phyloP scores from a whole-genome alignment of 1,140 invertebrate species.

The Drosophila yakuba region DNA sequence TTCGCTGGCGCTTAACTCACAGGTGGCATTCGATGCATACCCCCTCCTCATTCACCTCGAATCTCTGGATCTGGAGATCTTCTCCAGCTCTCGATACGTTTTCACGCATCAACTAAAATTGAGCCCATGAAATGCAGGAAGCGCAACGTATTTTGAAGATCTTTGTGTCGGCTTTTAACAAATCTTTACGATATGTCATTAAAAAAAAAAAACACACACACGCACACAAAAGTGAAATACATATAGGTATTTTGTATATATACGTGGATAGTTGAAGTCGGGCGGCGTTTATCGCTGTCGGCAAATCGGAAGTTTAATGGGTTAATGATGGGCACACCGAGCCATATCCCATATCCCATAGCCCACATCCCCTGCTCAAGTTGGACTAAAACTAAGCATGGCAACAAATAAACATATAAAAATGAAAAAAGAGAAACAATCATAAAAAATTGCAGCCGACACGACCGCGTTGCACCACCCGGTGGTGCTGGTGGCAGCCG shows the following conservation, averaged over 20 bases:
- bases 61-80: not conserved
- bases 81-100: slow-evolving; percentile 39
- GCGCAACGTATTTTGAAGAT: slow-evolving; percentile 70
- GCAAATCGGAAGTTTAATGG: slow-evolving; percentile 83
- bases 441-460: slow-evolving; percentile 80
- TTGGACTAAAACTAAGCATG: slow-evolving; percentile 34
- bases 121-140: slow-evolving; percentile 68
- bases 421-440: slow-evolving; percentile 69
- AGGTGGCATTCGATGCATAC: slow-evolving; percentile 66
- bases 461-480: slow-evolving; percentile 74
- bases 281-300: slow-evolving; percentile 78
- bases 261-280: slow-evolving; percentile 17
- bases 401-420: slow-evolving; percentile 83
- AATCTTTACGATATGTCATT: slow-evolving; percentile 84
- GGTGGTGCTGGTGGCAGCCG: slow-evolving; percentile 49
- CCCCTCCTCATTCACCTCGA: not conserved
- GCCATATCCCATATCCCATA: slow-evolving; percentile 7
- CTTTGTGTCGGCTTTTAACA: slow-evolving; percentile 76
- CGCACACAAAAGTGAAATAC: slow-evolving; percentile 21
- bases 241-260: not conserved
- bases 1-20: slow-evolving; percentile 41
- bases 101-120: slow-evolving; percentile 71
- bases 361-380: not conserved
- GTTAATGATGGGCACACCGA: slow-evolving; percentile 72
- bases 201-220: slow-evolving; percentile 56